Percentiles rank a stretch among this genome's conserved stretches.
Evolutionary conservation across 2,888 invertebrate genomes (phyloP).

Genomic region (Glomeris marginata): DNA sequence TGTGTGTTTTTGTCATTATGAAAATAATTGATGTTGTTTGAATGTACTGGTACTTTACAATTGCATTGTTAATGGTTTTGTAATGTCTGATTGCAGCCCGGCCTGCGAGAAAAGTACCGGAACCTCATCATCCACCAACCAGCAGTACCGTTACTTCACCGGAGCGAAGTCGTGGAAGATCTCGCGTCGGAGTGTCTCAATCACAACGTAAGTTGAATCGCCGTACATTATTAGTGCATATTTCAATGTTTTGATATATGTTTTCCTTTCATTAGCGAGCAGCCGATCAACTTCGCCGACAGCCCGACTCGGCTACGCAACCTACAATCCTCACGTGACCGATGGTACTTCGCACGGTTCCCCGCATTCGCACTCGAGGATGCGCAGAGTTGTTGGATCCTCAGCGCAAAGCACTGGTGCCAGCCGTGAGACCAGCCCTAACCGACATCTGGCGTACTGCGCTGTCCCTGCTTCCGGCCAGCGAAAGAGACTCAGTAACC

Average conservation of each 20-base stretch:
- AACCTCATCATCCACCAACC: conserved; percentile 21
- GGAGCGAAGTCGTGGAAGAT: conserved; percentile 41
- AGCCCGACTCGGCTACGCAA: conserved; percentile 59
- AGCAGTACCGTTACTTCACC: conserved; percentile 41
- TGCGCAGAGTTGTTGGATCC: conserved; percentile 21
- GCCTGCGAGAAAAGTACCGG: conserved; percentile 43
- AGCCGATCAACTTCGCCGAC: conserved; percentile 89
- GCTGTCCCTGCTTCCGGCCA: not conserved
- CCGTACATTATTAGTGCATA: conserved; percentile 8
- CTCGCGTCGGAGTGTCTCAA: conserved; percentile 62
- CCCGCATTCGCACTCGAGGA: conserved; percentile 17
- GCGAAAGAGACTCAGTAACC: not conserved
- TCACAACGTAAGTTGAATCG: conserved; percentile 66
- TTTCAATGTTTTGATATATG: not conserved
- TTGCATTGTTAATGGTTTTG: conserved; percentile 16
- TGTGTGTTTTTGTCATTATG: no score
- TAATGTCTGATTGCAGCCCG: conserved; percentile 38
- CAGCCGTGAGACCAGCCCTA: conserved; percentile 33
- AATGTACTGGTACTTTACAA: no score
- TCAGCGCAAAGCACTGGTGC: conserved; percentile 28
- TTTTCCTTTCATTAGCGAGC: conserved; percentile 46
- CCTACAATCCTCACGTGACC: conserved; percentile 32
- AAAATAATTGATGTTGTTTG: no score
- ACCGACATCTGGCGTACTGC: conserved; percentile 13
- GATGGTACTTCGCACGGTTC: conserved; percentile 18